Percentiles rank a stretch among this genome's conserved stretches.
Conservation (phyloP, 2,113 vertebrate species). For the Enhydra lutris region DNA sequence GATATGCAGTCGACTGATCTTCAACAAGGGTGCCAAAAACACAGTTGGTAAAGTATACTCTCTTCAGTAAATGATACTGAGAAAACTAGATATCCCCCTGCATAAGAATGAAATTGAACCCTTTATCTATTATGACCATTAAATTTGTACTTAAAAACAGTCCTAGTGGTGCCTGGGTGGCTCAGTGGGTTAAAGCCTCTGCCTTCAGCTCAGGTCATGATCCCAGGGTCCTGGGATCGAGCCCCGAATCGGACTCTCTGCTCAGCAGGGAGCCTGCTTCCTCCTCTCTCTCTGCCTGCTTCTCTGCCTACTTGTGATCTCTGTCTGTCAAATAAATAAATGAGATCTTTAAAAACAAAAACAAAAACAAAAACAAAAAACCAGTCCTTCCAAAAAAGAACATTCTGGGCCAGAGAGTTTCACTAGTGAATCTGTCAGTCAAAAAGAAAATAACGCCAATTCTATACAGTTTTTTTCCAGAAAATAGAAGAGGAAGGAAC, state of each 20-base stretch:
- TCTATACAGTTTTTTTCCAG: not conserved
- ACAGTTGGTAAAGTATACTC: not conserved
- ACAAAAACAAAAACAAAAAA: no score
- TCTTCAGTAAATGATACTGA: not conserved
- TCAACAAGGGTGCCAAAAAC: not conserved
- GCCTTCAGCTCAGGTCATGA: no score
- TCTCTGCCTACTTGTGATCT: no score
- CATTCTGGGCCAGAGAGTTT: not conserved
- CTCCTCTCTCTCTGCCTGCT: no score
- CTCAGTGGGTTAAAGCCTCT: no score
- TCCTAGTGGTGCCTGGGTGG: no score
- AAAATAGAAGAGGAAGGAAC: not conserved
- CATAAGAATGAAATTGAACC: not conserved
- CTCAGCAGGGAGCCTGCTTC: no score
- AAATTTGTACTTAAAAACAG: not conserved
- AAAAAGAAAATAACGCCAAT: not conserved
- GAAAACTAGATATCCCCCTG: not conserved
- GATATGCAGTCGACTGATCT: not conserved
- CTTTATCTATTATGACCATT: not conserved
- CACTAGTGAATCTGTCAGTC: not conserved
- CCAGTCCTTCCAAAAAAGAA: not conserved
- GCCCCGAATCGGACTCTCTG: fast-evolving
- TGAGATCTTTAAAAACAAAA: no score
- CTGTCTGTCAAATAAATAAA: no score
- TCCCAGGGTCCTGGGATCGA: no score